Evolutionary conservation across 2,113 vertebrate species (phyloP).

Genomic region (Archilochus colubris): DNA sequence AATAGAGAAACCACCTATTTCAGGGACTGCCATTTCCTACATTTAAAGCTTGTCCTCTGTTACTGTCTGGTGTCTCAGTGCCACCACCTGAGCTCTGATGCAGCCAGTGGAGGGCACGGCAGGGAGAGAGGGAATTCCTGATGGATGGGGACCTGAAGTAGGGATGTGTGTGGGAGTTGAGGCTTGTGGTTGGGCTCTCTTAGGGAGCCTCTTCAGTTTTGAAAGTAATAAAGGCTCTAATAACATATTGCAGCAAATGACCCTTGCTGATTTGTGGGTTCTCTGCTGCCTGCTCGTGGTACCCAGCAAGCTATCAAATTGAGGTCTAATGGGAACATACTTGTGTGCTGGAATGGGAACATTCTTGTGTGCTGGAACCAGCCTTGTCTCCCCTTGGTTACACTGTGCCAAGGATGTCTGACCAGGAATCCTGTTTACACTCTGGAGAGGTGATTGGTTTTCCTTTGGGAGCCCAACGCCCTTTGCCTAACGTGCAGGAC

Average conservation of each 20-base stretch:
- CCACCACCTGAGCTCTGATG: neutral
- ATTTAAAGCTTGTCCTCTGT: neutral
- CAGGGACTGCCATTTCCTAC: neutral
- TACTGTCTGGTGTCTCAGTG: neutral
- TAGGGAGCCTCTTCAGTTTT: neutral
- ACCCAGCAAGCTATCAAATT: neutral
- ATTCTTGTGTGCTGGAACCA: neutral
- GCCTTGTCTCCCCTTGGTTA: neutral
- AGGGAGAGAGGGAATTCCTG: neutral
- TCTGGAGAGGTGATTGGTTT: neutral
- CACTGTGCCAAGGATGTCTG: neutral
- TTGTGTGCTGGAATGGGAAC: neutral
- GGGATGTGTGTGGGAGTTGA: neutral
- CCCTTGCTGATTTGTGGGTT: neutral
- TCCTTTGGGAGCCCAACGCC: neutral
- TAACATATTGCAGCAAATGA: neutral
- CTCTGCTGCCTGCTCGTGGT: neutral
- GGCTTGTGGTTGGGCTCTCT: neutral
- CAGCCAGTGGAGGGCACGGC: neutral
- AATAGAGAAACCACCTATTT: neutral
- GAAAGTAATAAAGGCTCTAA: neutral
- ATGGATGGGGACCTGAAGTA: neutral
- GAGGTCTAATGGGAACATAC: neutral
- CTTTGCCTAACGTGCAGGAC: neutral
- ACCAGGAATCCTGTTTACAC: constrained; percentile 16